Conservation (phyloP, 2,888 invertebrate species). For the Pyralis farinalis region DNA sequence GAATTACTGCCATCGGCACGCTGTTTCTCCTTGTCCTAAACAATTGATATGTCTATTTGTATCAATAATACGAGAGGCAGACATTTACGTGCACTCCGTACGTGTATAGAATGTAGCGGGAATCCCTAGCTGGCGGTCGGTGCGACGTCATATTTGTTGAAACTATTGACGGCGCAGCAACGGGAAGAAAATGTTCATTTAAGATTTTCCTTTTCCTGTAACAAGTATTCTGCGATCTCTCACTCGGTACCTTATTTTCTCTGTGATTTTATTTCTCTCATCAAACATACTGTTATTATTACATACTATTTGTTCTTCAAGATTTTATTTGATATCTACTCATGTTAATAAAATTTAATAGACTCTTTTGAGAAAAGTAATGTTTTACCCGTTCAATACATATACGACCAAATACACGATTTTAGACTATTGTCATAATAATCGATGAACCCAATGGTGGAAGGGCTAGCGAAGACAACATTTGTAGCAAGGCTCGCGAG, state of each 20-base stretch:
- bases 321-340: too few relatives aligned
- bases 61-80: conserved; percentile 75
- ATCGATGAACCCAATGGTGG: too few relatives aligned
- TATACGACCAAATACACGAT: too few relatives aligned
- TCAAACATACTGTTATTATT: too few relatives aligned
- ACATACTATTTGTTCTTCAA: too few relatives aligned
- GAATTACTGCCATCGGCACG: conserved; percentile 65
- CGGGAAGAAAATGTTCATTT: conserved; percentile 28
- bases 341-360: too few relatives aligned
- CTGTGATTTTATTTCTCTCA: not conserved
- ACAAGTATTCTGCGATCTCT: conserved; percentile 12
- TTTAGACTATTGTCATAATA: too few relatives aligned
- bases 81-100: conserved; percentile 72
- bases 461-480: too few relatives aligned
- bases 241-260: conserved; percentile 3
- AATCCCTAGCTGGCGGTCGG: conserved; percentile 33
- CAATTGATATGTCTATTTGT: conserved; percentile 81
- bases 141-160: conserved; percentile 51
- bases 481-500: too few relatives aligned
- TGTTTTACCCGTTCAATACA: too few relatives aligned
- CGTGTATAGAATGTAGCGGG: conserved; percentile 63
- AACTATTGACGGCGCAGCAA: conserved; percentile 41
- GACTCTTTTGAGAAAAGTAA: too few relatives aligned
- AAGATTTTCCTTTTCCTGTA: conserved; percentile 21
- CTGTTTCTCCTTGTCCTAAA: conserved; percentile 70